Percentiles rank a stretch among this genome's conserved stretches.
These are phyloP conservation scores for Neomorphus geoffroyi DNA, from an alignment of 2,797 vertebrate genomes.

Conservation along the genomic window DNA sequence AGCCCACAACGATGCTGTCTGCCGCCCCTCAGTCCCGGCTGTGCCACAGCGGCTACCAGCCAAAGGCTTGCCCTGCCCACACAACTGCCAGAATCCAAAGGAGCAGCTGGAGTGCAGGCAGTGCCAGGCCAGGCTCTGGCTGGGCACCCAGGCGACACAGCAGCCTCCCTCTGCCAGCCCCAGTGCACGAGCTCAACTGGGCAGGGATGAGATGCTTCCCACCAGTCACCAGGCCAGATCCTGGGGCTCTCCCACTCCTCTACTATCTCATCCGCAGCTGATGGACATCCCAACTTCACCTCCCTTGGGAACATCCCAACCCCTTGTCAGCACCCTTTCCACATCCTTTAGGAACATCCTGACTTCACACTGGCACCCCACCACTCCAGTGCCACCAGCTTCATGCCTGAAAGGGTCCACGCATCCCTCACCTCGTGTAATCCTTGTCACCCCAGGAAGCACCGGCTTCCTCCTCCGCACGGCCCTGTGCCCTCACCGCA, in stretches of 20 bases:
- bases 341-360: neutral
- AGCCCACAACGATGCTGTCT: too few relatives aligned
- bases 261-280: fast-evolving
- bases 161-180: neutral
- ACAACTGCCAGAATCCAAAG: fast-evolving
- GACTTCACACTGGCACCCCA: neutral
- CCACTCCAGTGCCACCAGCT: neutral
- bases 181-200: fast-evolving
- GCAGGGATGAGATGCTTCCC: neutral
- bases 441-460: neutral
- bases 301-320: neutral
- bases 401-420: neutral
- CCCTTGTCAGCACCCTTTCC: fast-evolving
- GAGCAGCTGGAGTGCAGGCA: neutral
- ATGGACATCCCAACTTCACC: neutral
- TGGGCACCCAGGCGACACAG: fast-evolving
- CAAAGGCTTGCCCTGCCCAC: fast-evolving
- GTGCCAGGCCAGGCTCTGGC: fast-evolving
- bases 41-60: neutral
- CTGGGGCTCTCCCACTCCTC: neutral
- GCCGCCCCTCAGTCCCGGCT: neutral
- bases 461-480: neutral
- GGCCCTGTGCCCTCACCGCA: neutral
- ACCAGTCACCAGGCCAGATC: fast-evolving
- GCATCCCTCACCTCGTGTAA: neutral